Evolutionary conservation across 1,140 invertebrate genomes (phyloP), one percentile per base, ranked within the genome.

Genomic region (Dendrolimus kikuchii): DNA sequence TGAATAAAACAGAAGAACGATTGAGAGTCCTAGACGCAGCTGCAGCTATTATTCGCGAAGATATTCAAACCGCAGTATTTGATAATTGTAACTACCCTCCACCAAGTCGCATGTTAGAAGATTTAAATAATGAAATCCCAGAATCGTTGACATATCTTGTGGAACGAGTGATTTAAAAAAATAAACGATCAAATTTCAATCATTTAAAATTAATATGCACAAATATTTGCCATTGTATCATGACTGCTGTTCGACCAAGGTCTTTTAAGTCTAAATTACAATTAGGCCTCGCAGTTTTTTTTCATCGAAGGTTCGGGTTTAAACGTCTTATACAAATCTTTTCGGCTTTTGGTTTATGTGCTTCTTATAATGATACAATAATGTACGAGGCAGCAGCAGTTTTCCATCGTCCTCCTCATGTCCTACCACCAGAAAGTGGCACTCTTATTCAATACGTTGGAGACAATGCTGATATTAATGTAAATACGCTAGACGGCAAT

Each of bases 381-480:
- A 57, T 59, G 57, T 74, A 76, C 47, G 73, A 79, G 49, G 51
- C 62, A 64, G 57, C 72, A 78, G 71, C 76, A 75, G 73, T 77
- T 78, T 65, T 64, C 7, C 62, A 67, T 66, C 63, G 49, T 62
- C 71, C 52, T 40, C 71, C 68, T 68, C 73, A 67, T 68, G 38
- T 77, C 40, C 43, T 74, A 70, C 55, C 61, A 68, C 63, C 77
- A 68, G 68, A 80, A 67, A 68, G 8, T 64, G 73, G 70, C 51
- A 65, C 68, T 53, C 41, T 81, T 49, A 57, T 74, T 65, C 81
- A 85, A 66, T 77, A 77, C 46, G 73, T 79, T 64, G 68, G 49
- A 57, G 71, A 86, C 46, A 82, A 83, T 75, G 75, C 70, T 57
- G 76, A 79, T 63, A 72, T 77, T 54, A 79, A 81, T 73, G 73